A percentile compares a stretch with the other conserved stretches of the same genome.
These are phyloP conservation scores for Lathronympha strigana DNA, from an alignment of 2,888 invertebrate species.

Conservation along the genomic window DNA sequence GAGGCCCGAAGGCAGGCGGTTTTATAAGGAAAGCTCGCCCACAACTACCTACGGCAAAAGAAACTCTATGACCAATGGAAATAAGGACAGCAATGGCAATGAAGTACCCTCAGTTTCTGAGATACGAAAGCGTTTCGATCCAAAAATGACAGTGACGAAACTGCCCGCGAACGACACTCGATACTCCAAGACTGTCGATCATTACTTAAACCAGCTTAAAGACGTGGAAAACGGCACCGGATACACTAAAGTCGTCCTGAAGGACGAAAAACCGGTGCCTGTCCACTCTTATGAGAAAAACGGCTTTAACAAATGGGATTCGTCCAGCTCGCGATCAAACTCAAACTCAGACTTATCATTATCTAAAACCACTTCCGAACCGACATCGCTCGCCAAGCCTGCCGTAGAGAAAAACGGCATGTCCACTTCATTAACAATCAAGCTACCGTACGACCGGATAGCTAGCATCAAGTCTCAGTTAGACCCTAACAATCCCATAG, in stretches of 20 bases:
- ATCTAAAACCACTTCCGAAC: constrained; percentile 77
- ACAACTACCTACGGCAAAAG: constrained; percentile 69
- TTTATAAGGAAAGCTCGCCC: constrained; percentile 73
- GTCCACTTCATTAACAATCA: constrained; percentile 69
- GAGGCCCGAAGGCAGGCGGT: constrained; percentile 76
- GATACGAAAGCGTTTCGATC: constrained; percentile 83
- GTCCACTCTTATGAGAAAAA: constrained; percentile 77
- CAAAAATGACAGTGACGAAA: constrained; percentile 79
- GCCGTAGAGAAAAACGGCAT: constrained; percentile 64
- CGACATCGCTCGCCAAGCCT: constrained; percentile 69
- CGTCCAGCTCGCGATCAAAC: constrained; percentile 68
- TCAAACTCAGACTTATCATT: constrained; percentile 76
- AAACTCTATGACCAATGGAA: constrained; percentile 71
- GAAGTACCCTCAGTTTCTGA: constrained; percentile 84
- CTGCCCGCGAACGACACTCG: constrained; percentile 73
- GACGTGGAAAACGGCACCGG: constrained; percentile 75
- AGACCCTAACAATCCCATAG: constrained; percentile 80
- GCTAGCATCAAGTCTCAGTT: constrained; percentile 79
- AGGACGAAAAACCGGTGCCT: constrained; percentile 77
- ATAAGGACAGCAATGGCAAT: constrained; percentile 85
- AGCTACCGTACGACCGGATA: constrained; percentile 71
- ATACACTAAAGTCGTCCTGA: constrained; percentile 67
- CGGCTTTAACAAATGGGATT: constrained; percentile 68
- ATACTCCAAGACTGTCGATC: constrained; percentile 68
- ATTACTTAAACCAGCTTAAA: constrained; percentile 73